Conservation (phyloP, 2,113 vertebrate species). For the Anseranas semipalmata region DNA sequence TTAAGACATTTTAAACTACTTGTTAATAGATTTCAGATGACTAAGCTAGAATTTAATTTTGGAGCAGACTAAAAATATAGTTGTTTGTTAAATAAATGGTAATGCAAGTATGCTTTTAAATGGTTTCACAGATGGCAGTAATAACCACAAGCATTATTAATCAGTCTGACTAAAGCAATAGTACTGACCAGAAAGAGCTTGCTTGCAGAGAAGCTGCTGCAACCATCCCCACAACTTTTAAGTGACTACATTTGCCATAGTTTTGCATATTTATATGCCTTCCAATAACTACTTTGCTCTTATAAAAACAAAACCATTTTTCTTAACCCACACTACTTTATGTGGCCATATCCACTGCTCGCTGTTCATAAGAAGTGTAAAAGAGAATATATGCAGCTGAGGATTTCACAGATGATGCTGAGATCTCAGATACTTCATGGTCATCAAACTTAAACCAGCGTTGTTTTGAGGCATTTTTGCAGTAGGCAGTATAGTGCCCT, state of each 20-base stretch:
- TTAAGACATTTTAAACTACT: conserved; percentile 65
- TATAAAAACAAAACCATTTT: conserved; percentile 15
- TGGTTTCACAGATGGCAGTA: conserved; percentile 57
- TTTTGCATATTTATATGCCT: conserved; percentile 8
- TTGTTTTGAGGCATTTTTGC: conserved; percentile 88
- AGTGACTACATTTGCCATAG: not conserved
- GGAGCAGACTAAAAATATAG: conserved; percentile 76
- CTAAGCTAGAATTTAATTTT: conserved; percentile 72
- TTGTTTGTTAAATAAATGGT: conserved; percentile 65
- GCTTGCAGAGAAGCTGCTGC: conserved; percentile 41
- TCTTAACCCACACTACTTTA: not conserved
- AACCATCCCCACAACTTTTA: not conserved
- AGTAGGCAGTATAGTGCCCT: conserved; percentile 97
- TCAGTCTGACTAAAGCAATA: conserved; percentile 43
- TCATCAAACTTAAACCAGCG: conserved; percentile 99
- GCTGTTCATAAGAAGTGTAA: conserved; percentile 88
- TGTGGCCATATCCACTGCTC: conserved; percentile 61
- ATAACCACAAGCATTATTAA: conserved; percentile 51
- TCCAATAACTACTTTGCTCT: conserved; percentile 32
- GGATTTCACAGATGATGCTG: conserved; percentile 89
- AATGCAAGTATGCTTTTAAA: conserved; percentile 51
- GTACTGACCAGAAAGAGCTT: conserved; percentile 31
- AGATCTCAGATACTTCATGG: conserved; percentile 93
- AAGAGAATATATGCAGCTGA: conserved; percentile 98
- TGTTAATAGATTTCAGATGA: conserved; percentile 62